Evolutionary conservation across 2,888 invertebrate species (phyloP).

Genomic region (Byasa hedistus): DNA sequence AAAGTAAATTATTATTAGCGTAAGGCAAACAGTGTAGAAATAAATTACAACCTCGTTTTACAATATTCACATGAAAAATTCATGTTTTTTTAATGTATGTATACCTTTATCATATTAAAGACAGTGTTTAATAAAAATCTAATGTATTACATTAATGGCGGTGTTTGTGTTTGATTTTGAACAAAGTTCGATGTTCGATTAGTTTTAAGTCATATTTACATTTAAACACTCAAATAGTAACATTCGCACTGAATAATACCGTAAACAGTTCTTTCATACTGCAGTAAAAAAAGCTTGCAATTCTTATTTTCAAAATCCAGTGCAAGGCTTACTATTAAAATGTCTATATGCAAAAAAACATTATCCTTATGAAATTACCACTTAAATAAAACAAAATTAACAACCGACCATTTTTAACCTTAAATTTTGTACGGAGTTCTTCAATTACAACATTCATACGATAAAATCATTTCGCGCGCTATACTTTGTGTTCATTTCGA

Average conservation of each 20-base stretch:
- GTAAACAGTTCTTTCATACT: background rate
- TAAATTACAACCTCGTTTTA: conserved; percentile 59
- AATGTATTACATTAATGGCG: background rate
- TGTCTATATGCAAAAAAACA: background rate
- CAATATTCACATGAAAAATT: conserved; percentile 30
- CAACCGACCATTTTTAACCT: no score
- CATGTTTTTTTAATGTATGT: background rate
- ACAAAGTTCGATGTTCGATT: background rate
- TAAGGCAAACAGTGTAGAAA: conserved; percentile 52
- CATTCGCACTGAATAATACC: background rate
- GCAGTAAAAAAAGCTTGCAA: background rate
- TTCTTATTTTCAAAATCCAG: background rate
- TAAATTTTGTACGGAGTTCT: no score
- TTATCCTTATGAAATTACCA: background rate
- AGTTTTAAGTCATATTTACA: background rate
- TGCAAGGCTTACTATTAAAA: background rate
- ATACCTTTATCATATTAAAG: background rate
- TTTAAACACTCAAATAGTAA: background rate
- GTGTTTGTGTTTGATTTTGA: background rate
- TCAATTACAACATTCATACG: no score
- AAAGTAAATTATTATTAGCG: conserved; percentile 59
- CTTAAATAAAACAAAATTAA: no score
- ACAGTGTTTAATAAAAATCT: background rate
- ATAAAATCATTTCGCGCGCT: no score
- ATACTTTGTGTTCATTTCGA: no score